Evolutionary conservation across 2,888 invertebrate genomes (phyloP).

Genomic region (Pseudolycoriella hygida): DNA sequence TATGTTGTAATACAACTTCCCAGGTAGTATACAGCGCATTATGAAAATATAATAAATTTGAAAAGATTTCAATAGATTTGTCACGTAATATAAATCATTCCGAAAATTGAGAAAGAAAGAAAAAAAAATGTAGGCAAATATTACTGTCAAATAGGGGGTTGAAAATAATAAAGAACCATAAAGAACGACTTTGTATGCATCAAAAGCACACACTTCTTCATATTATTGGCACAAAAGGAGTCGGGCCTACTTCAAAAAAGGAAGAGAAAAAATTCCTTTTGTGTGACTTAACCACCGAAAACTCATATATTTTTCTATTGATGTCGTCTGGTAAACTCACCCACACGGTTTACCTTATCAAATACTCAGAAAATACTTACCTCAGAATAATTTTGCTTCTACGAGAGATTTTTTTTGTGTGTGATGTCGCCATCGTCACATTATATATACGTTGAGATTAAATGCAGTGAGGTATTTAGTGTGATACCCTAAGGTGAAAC

Average conservation of each 20-base stretch:
- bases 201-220: neutral
- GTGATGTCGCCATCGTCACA: no score
- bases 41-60: no score
- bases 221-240: neutral
- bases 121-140: neutral
- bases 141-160: neutral
- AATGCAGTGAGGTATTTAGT: no score
- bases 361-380: no score
- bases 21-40: no score
- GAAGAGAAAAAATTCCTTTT: neutral
- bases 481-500: neutral
- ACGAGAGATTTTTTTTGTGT: no score
- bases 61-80: constrained; percentile 1
- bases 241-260: neutral
- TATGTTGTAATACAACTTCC: no score
- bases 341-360: no score
- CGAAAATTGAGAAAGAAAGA: no score
- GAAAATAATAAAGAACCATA: neutral
- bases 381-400: no score
- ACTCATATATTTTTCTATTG: neutral
- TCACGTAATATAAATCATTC: constrained; percentile 1
- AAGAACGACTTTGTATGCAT: neutral
- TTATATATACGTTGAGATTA: no score
- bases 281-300: neutral
- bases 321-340: neutral